Percentiles rank a stretch among this genome's conserved stretches.
Evolutionary conservation across 2,888 invertebrate species (phyloP).

Genomic region (Branchinecta sandiegonensis): DNA sequence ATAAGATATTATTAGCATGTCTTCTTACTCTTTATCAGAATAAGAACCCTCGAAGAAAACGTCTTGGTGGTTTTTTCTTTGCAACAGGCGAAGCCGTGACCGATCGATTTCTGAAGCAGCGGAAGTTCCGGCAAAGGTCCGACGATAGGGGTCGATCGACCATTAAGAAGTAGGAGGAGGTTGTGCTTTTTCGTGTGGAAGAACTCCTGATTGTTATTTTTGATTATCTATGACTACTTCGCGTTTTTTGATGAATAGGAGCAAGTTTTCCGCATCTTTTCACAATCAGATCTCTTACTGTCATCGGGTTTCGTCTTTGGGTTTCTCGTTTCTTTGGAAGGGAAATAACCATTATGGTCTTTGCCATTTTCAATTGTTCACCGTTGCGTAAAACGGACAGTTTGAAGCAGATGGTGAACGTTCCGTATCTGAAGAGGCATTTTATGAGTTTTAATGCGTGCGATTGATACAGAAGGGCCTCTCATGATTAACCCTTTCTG

Average conservation of each 20-base stretch:
- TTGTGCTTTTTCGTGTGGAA: too few relatives aligned
- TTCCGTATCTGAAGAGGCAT: neutral
- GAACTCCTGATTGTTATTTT: too few relatives aligned
- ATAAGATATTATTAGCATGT: too few relatives aligned
- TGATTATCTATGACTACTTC: too few relatives aligned
- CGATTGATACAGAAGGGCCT: constrained; percentile 14
- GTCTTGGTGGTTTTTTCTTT: too few relatives aligned
- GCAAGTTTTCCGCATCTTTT: constrained; percentile 2
- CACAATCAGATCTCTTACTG: neutral
- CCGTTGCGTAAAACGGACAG: constrained; percentile 13
- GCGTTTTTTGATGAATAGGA: neutral
- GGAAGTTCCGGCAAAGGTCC: too few relatives aligned
- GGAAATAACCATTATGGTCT: constrained; percentile 11
- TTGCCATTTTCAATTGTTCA: constrained; percentile 16
- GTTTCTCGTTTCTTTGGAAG: constrained; percentile 8
- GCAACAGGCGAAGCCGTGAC: too few relatives aligned
- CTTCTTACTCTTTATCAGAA: too few relatives aligned
- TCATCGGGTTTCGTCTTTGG: constrained; percentile 5
- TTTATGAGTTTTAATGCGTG: neutral
- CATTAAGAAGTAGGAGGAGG: too few relatives aligned
- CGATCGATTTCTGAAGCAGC: too few relatives aligned
- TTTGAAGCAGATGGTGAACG: constrained; percentile 9
- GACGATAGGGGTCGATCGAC: too few relatives aligned
- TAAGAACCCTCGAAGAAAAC: too few relatives aligned
- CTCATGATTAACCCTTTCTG: constrained; percentile 13